Evolutionary conservation across 2,113 vertebrate species (phyloP).

Genomic region (Peromyscus polionotus): DNA sequence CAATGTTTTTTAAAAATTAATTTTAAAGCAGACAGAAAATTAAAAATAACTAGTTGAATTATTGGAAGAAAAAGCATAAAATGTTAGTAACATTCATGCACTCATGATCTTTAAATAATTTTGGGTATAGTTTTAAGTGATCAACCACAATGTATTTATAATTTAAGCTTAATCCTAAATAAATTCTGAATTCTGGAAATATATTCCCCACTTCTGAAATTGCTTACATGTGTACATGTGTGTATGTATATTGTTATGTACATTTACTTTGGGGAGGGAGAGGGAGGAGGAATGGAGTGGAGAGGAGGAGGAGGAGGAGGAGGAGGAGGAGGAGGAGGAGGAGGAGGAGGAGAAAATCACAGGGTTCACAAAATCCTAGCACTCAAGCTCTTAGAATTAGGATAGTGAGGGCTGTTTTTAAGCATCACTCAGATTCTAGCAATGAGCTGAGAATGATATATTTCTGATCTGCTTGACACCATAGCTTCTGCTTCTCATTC

Average conservation of each 20-base stretch:
- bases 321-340: too few species aligned
- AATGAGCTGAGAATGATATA: constrained; percentile 1
- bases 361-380: neutral
- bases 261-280: neutral
- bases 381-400: neutral
- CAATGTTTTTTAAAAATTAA: neutral
- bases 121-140: constrained; percentile 45
- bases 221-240: neutral
- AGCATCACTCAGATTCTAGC: constrained; percentile 9
- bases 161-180: constrained; percentile 8
- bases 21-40: neutral
- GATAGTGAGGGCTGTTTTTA: neutral
- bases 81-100: constrained; percentile 6
- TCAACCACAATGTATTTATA: neutral
- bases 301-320: neutral
- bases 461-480: neutral
- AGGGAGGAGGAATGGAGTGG: too few species aligned
- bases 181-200: constrained; percentile 9
- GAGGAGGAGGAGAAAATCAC: too few species aligned
- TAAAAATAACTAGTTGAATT: constrained; percentile 13
- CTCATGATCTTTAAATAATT: constrained; percentile 45
- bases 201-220: neutral
- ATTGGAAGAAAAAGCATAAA: constrained; percentile 27
- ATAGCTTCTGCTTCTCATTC: neutral
- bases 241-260: neutral